Evolutionary conservation across 2,113 vertebrate species (phyloP).

Genomic region (Dipodomys ordii): DNA sequence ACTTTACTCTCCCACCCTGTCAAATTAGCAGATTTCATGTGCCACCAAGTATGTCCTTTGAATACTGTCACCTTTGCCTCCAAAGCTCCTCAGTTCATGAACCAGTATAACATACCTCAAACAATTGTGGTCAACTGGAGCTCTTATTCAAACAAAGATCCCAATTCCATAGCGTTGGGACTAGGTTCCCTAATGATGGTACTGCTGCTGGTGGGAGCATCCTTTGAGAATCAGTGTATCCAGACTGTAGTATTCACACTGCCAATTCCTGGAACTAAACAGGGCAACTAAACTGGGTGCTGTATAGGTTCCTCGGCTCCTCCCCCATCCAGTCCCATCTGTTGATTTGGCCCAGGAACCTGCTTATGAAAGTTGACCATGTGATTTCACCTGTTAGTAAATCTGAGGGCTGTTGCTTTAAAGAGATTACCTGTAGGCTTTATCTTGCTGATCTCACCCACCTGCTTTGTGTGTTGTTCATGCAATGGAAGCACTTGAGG

Average conservation of each 20-base stretch:
- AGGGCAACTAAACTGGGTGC: neutral
- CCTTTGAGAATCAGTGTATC: neutral
- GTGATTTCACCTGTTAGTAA: neutral
- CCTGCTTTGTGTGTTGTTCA: too few relatives aligned
- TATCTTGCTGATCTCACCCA: neutral
- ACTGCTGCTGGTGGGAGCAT: too few relatives aligned
- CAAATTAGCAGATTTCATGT: conserved; percentile 36
- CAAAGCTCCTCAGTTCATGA: neutral
- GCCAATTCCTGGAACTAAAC: neutral
- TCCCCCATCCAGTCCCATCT: neutral
- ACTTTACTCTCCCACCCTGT: neutral
- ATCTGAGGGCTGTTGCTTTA: neutral
- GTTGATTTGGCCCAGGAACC: neutral
- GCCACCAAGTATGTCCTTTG: neutral
- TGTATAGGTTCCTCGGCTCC: neutral
- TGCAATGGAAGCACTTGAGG: neutral
- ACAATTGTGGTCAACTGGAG: neutral
- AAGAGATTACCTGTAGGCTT: neutral
- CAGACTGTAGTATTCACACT: neutral
- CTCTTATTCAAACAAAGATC: neutral
- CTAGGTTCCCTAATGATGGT: neutral
- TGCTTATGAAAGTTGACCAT: neutral
- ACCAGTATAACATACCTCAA: neutral
- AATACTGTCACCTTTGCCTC: conserved; percentile 18
- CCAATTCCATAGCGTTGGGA: neutral